phyloP scores from a whole-genome alignment of 2,797 vertebrate genomes.

The Hydrolagus colliei region DNA sequence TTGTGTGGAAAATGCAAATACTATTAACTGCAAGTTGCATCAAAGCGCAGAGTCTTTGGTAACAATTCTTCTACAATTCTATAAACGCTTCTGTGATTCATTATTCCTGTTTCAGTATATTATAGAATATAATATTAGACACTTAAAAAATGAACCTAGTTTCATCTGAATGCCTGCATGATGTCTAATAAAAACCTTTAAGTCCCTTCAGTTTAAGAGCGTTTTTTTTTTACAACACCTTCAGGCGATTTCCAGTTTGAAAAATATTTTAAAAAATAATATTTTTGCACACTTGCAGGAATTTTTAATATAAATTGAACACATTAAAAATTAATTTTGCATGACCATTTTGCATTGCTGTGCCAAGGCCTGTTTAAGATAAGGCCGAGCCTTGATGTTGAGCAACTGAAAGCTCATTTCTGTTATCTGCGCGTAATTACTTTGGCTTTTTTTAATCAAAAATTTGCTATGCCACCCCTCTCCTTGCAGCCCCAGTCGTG shows the following conservation, averaged over 20 bases:
- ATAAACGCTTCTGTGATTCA: constrained; percentile 20
- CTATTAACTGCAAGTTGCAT: background rate
- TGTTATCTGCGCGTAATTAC: constrained; percentile 64
- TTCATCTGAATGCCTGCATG: constrained; percentile 85
- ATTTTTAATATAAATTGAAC: constrained; percentile 78
- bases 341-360: constrained; percentile 73
- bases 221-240: constrained; percentile 70
- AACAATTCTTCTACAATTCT: background rate
- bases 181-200: constrained; percentile 84
- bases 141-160: constrained; percentile 74
- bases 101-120: constrained; percentile 56
- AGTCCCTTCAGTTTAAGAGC: constrained; percentile 73
- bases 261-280: constrained; percentile 33
- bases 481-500: constrained; percentile 49
- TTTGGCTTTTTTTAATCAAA: constrained; percentile 67
- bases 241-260: constrained; percentile 63
- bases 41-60: constrained; percentile 2
- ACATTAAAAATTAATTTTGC: constrained; percentile 78
- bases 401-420: constrained; percentile 56
- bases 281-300: constrained; percentile 67
- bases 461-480: constrained; percentile 44
- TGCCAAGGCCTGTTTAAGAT: constrained; percentile 71
- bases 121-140: constrained; percentile 91
- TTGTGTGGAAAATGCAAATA: constrained; percentile 6
- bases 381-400: constrained; percentile 69